Base-by-base conservation (phyloP, 2,797 vertebrate species). In the Percopsis omiscomaycus region DNA sequence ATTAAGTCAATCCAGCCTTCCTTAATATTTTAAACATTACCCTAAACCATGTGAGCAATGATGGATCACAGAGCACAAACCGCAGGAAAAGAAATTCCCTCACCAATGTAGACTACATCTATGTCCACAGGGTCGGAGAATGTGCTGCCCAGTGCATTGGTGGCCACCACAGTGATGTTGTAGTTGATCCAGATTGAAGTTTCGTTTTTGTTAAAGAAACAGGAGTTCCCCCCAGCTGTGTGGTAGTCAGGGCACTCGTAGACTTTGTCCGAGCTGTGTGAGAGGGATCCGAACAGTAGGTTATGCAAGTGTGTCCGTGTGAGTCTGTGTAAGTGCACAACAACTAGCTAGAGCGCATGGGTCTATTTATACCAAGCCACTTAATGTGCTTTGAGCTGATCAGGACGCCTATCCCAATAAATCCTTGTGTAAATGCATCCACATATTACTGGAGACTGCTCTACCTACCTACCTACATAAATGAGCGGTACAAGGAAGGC, bases 181-280 rank as follows among this genome's bases (percentile, higher is more conserved):
- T 98, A 98, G 51, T 88, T 90, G 59, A 92, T 88, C 95, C 94
- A 96, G 45, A 95, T 83, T 37, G 91, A 93, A 0, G 95, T 96
- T 66, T 94, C 69, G 0, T 93, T 93, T 89, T 94, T 96, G 86
- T 92, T 92, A 65, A 99, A 99, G 90, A 94, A 96, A 79, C 97
- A 99, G 74, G 96, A 95, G 89, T 96, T 95, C 63, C 91, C 81
- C 1, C 97, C 97, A 0, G 92, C 90, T 0, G 93, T 95, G 74
- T 42, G 71, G 85, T 99, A 98, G 88, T 99, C 96, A 1, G 95
- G 93, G 81, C 97, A 99, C 83, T 96, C 94, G 16, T 88, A 74
- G 12, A 75, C 83, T 0, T 58, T 58, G 28, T 91, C 86, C 55
- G 89, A 92, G 71, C 92, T 88, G 61, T 86, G 70, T 27, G 67